Base-by-base conservation (phyloP, 2,888 invertebrate genomes). In the Polietes domitor region DNA sequence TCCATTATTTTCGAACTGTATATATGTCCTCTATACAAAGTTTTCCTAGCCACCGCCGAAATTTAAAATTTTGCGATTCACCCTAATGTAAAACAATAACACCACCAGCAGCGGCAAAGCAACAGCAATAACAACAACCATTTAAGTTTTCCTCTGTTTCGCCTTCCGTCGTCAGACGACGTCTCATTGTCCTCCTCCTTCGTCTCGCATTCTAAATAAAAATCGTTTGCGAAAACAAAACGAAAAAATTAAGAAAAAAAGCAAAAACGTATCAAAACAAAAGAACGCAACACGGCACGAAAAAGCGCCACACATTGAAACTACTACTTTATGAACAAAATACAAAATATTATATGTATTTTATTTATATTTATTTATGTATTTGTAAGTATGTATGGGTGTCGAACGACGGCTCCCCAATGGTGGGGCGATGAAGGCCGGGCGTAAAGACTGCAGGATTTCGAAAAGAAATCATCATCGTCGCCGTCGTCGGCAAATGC, bases 321-420 rank as follows among this genome's bases (percentile, higher is more conserved):
- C 32, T 65, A 53, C 21, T 47, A 63, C 43, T 75, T 50, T 63
- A 63, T 63, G 50, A 32, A 75, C 19, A 9, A 74, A 61, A 74
- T 19, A n/a, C n/a, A n/a, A n/a, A n/a, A n/a, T n/a, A n/a, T n/a
- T n/a, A n/a, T 37, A 17, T 37, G 12, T 32, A 32, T 7, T 32
- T 37, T 37, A 17, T 41, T 12, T 68, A 47, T 50, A 70, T 50
- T 47, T 70, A 50, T 70, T n/a, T 70, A 17, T 70, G 15, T 50
- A 28, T 70, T n/a, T 50, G 26, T 17, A 26, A 70, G 26, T 50
- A 50, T 6, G 24, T 47, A 15, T 47, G 26, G 24, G 50, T 50
- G 47, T 24, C 32, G 32, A n/a, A 32, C 32, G 32, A 32, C 32
- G n/a, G 17, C 50, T 50, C n/a, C 50, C 19, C 3, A 17, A 50